Base-by-base conservation (phyloP, 2,888 invertebrate genomes). In the Melinopterus prodromus region DNA sequence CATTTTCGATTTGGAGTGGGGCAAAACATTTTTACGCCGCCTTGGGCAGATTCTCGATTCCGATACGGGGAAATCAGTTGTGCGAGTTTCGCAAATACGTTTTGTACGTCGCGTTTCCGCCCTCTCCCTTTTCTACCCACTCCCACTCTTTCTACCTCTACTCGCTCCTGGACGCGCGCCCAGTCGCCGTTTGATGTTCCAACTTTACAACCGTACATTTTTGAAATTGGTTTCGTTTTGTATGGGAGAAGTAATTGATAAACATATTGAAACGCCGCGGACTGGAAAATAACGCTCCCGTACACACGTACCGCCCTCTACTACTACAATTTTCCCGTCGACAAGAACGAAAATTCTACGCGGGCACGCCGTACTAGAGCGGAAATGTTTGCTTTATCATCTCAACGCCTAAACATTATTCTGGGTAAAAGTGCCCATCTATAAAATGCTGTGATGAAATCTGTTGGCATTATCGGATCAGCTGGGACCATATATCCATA, bases 161-260 rank as follows among this genome's bases (percentile, higher is more conserved):
- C 53, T 6, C 2, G 3, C 12, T 53, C 53, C 53, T 53, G 70
- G 70, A 35, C n/a, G 26, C 9, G 36, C 36, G n/a, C 70, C 81
- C 81, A 79, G 79, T 78, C 81, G 78, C 81, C 79, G 82, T 83
- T 83, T 82, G 81, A 84, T 84, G 82, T 84, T 81, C 80, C 79
- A 83, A 82, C 83, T 84, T 84, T 83, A 84, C 83, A 81, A 80
- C 80, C 82, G 80, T 80, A 80, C 83, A 84, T 83, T 84, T 76
- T 82, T 79, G 80, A 84, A 83, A 84, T 84, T 83, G 84, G 82
- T 83, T 84, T 83, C 82, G 81, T 83, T 82, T 83, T 80, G 82
- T 81, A 81, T 16, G 53, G 12, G 80, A 80, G 83, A 84, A 79
- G 83, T 84, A 85, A 85, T 85, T 84, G 84, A 84, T 86, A 84